Evolutionary conservation across 2,113 vertebrate genomes (phyloP).

Genomic region (Elanoides forficatus): DNA sequence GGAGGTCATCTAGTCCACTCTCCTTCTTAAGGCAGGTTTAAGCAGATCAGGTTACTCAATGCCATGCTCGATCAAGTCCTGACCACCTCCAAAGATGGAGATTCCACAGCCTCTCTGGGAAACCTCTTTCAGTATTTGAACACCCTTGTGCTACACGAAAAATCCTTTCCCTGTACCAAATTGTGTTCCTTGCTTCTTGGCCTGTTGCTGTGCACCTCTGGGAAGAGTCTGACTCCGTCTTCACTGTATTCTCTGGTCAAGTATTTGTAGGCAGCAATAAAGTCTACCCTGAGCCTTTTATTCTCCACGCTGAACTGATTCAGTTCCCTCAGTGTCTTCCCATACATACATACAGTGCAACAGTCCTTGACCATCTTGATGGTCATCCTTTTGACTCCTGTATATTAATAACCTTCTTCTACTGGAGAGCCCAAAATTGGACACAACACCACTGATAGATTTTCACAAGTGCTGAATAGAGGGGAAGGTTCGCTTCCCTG

Average conservation of each 20-base stretch:
- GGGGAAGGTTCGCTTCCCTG: background rate
- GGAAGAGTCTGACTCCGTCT: background rate
- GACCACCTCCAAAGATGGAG: background rate
- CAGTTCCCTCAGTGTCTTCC: background rate
- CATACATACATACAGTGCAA: background rate
- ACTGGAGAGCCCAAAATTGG: background rate
- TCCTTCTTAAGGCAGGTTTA: background rate
- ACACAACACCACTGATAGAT: accelerated
- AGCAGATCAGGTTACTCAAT: background rate
- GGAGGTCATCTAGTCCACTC: background rate
- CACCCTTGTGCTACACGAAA: background rate
- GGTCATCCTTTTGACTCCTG: background rate
- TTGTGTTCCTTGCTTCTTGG: background rate
- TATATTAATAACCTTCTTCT: background rate
- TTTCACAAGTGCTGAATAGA: background rate
- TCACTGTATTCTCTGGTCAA: background rate
- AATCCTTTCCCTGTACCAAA: background rate
- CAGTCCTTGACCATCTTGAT: background rate
- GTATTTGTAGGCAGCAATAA: background rate
- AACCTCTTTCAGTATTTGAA: background rate
- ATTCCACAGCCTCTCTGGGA: background rate
- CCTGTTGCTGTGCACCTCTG: background rate
- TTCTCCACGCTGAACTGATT: background rate
- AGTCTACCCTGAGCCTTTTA: background rate
- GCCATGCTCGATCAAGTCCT: background rate